A percentile compares a stretch with the other conserved stretches of the same genome.
Conservation (phyloP, 2,113 vertebrate genomes). For the Pterocles gutturalis region DNA sequence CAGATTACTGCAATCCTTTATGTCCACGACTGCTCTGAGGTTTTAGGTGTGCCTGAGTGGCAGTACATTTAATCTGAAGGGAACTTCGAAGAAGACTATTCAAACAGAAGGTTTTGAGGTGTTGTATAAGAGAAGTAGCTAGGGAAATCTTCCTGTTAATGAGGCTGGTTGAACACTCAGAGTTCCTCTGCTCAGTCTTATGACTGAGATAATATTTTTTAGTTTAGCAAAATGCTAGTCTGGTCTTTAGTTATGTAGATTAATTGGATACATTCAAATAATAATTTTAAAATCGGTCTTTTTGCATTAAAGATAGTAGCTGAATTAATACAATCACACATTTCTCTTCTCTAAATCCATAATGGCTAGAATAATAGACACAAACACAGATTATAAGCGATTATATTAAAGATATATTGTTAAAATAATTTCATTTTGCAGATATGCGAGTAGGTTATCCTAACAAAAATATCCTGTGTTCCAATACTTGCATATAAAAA, state of each 20-base stretch:
- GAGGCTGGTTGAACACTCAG: not conserved
- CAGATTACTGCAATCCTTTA: not conserved
- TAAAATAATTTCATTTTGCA: not conserved
- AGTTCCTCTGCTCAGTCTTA: not conserved
- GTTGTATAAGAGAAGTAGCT: not conserved
- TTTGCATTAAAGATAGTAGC: fast-evolving
- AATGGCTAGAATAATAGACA: not conserved
- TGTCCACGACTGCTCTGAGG: not conserved
- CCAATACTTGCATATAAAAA: not conserved
- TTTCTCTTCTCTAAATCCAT: not conserved
- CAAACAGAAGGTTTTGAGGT: not conserved
- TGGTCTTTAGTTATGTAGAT: not conserved
- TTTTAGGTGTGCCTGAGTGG: not conserved
- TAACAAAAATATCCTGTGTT: not conserved
- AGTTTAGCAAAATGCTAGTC: not conserved
- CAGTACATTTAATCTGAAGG: not conserved
- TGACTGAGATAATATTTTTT: not conserved
- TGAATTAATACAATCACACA: not conserved
- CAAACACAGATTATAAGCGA: not conserved
- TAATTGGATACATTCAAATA: not conserved
- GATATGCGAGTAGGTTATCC: not conserved
- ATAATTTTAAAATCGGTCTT: not conserved
- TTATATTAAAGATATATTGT: not conserved
- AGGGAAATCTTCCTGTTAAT: not conserved
- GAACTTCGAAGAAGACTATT: not conserved